These are phyloP conservation scores for Phoebastria nigripes DNA, from an alignment of 2,797 vertebrate genomes.

Conservation along the genomic window DNA sequence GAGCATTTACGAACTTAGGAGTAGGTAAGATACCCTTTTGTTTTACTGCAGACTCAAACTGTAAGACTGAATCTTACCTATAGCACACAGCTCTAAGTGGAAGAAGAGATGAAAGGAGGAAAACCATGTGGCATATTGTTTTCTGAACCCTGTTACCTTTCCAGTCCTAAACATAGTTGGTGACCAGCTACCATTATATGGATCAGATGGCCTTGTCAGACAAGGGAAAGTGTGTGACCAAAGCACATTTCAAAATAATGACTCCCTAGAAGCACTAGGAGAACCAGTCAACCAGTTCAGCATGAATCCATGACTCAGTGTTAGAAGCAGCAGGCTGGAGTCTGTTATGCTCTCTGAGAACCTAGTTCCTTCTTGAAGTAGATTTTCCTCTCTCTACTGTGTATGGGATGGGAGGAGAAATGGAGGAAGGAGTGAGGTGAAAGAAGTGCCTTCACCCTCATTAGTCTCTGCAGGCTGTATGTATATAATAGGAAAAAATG, in stretches of 20 bases:
- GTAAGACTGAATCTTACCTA: not conserved
- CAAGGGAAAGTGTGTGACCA: not conserved
- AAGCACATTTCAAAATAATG: not conserved
- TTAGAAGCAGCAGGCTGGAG: not conserved
- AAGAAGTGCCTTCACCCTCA: not conserved
- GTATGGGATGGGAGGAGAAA: not conserved
- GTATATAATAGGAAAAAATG: not conserved
- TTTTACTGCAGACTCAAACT: not conserved
- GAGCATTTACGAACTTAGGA: not conserved
- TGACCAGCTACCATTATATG: not conserved
- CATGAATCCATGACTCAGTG: not conserved
- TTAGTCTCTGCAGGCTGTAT: not conserved
- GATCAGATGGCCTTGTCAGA: not conserved
- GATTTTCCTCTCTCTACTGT: not conserved
- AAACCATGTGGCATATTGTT: not conserved
- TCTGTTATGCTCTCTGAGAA: not conserved
- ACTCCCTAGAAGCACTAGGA: not conserved
- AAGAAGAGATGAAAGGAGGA: not conserved
- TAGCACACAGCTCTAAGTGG: not conserved
- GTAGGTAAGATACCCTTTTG: not conserved
- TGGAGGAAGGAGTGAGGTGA: not conserved
- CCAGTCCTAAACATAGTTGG: not conserved
- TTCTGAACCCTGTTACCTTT: not conserved
- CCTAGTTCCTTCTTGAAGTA: not conserved
- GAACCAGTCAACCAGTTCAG: not conserved